phyloP scores from a whole-genome alignment of 1,140 invertebrate genomes.

The Scylla paramamosain region DNA sequence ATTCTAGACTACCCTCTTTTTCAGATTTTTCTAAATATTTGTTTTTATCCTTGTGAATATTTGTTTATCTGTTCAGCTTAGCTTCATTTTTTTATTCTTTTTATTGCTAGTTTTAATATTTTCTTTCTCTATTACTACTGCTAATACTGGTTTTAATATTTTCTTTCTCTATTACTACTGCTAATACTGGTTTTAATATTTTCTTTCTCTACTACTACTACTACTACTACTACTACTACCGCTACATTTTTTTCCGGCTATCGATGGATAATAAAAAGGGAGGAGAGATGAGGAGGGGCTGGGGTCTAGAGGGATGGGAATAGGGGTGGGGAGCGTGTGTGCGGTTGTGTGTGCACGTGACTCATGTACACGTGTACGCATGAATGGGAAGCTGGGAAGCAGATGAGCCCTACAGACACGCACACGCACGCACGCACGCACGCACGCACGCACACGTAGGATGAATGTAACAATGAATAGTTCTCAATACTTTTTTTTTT shows the following conservation, averaged over 20 bases:
- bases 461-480: constrained; percentile 65
- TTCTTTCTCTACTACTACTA: background rate
- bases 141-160: background rate
- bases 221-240: too few relatives aligned
- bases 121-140: background rate
- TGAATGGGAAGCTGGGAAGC: background rate
- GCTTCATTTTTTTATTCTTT: too few relatives aligned
- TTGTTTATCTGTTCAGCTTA: too few relatives aligned
- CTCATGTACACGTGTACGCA: background rate
- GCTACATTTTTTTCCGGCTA: too few relatives aligned
- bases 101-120: too few relatives aligned
- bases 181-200: background rate
- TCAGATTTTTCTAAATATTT: too few relatives aligned
- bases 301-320: background rate
- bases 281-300: too few relatives aligned
- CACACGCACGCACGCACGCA: background rate
- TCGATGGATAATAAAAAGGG: too few relatives aligned
- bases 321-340: background rate
- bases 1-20: too few relatives aligned
- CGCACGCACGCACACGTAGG: constrained; percentile 66
- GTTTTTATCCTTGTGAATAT: too few relatives aligned
- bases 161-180: background rate
- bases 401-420: background rate
- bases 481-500: too few relatives aligned
- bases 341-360: background rate